These are phyloP conservation scores for Megalurothrips usitatus DNA, from an alignment of 2,888 invertebrate species.

Conservation along the genomic window DNA sequence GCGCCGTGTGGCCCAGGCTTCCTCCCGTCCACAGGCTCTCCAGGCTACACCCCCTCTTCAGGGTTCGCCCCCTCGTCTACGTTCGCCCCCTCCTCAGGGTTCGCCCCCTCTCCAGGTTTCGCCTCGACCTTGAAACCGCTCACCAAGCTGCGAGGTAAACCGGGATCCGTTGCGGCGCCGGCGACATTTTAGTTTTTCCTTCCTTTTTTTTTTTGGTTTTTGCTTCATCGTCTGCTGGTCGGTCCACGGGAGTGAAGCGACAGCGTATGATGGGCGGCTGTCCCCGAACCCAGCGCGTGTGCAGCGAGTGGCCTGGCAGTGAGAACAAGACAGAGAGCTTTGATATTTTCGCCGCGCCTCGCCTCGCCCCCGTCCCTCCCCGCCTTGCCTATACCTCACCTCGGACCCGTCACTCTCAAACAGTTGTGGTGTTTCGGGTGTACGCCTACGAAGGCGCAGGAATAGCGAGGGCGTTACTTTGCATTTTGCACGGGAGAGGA, in stretches of 20 bases:
- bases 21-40: conserved; percentile 12
- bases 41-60: conserved; percentile 21
- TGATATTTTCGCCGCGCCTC: background rate
- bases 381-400: background rate
- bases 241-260: too few relatives aligned
- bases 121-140: conserved; percentile 35
- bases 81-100: conserved; percentile 21
- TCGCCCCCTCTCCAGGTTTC: conserved; percentile 32
- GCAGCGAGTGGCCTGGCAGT: too few relatives aligned
- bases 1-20: background rate
- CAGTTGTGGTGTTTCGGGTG: too few relatives aligned
- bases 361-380: background rate
- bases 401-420: background rate
- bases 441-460: background rate
- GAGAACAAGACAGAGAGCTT: too few relatives aligned
- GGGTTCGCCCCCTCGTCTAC: conserved; percentile 27
- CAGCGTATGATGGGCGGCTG: too few relatives aligned
- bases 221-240: background rate
- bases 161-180: background rate
- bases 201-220: conserved; percentile 13
- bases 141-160: conserved; percentile 32
- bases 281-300: too few relatives aligned
- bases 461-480: background rate
- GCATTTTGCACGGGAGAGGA: background rate
- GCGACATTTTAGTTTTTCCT: conserved; percentile 34